phyloP scores from a whole-genome alignment of 2,797 vertebrate species.

The Halcyon smyrnensis region DNA sequence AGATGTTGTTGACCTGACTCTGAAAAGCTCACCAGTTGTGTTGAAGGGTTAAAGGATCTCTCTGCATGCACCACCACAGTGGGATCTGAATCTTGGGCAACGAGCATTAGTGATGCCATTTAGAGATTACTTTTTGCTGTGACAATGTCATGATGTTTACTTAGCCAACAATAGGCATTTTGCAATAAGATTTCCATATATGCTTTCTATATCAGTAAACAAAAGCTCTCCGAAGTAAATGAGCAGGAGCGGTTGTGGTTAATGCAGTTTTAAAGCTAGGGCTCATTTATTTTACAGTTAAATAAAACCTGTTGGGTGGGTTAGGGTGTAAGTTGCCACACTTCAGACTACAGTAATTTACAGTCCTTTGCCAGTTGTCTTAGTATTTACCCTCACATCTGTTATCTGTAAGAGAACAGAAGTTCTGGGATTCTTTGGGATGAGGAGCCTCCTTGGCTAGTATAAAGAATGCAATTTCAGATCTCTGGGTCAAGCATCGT shows the following conservation, averaged over 20 bases:
- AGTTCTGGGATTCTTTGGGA: not conserved
- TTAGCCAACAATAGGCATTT: slow-evolving; percentile 59
- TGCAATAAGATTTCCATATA: slow-evolving; percentile 31
- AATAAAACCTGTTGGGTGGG: slow-evolving; percentile 39
- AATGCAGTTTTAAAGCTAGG: not conserved
- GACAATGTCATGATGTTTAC: slow-evolving; percentile 25
- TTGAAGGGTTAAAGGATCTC: not conserved
- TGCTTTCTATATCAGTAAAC: slow-evolving; percentile 51
- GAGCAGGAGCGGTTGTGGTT: slow-evolving; percentile 20
- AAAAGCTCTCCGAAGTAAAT: slow-evolving; percentile 30
- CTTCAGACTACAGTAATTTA: not conserved
- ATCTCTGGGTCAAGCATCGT: not conserved
- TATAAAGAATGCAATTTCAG: not conserved
- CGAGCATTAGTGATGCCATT: slow-evolving; percentile 6
- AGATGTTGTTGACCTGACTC: not conserved
- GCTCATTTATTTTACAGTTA: slow-evolving; percentile 37
- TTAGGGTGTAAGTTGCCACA: not conserved
- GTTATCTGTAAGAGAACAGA: not conserved
- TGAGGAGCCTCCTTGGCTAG: not conserved
- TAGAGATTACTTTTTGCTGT: slow-evolving; percentile 53
- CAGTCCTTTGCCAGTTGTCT: slow-evolving; percentile 28
- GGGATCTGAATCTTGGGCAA: not conserved
- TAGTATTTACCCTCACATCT: not conserved
- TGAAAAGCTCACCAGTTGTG: not conserved
- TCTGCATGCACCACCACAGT: not conserved